Evolutionary conservation across 92 coral and sea anemone genomes (phyloP).

Genomic region (Epizoanthus scotinus): DNA sequence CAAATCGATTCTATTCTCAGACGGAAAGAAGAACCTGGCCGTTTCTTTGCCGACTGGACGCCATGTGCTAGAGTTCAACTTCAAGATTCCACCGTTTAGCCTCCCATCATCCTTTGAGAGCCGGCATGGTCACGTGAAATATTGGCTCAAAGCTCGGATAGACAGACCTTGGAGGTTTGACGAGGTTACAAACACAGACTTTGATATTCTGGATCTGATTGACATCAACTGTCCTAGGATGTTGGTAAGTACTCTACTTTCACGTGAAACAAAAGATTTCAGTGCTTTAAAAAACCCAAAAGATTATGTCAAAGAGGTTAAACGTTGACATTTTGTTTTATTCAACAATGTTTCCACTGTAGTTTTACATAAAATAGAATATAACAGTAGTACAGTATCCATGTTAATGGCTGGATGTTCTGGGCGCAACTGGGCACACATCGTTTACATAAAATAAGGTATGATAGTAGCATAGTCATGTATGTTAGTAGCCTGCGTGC

Average conservation of each 20-base stretch:
- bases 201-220: constrained; percentile 70
- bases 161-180: constrained; percentile 85
- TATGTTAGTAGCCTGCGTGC: too few species aligned
- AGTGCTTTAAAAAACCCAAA: too few species aligned
- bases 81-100: constrained; percentile 83
- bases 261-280: too few species aligned
- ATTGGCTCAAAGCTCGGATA: constrained; percentile 79
- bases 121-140: constrained; percentile 81
- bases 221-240: constrained; percentile 87
- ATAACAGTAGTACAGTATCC: too few species aligned
- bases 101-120: constrained; percentile 94
- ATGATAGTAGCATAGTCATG: too few species aligned
- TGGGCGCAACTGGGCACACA: too few species aligned
- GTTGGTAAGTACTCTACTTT: constrained; percentile 82
- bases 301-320: too few species aligned
- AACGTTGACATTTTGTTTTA: too few species aligned
- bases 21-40: constrained; percentile 55
- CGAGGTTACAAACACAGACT: constrained; percentile 68
- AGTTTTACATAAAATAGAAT: too few species aligned
- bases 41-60: constrained; percentile 62
- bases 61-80: constrained; percentile 75
- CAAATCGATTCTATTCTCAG: constrained; percentile 22
- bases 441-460: too few species aligned
- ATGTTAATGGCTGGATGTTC: too few species aligned
- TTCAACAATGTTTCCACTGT: too few species aligned